Conservation (phyloP, 2,113 vertebrate species). For the Paedocypris sp. region DNA sequence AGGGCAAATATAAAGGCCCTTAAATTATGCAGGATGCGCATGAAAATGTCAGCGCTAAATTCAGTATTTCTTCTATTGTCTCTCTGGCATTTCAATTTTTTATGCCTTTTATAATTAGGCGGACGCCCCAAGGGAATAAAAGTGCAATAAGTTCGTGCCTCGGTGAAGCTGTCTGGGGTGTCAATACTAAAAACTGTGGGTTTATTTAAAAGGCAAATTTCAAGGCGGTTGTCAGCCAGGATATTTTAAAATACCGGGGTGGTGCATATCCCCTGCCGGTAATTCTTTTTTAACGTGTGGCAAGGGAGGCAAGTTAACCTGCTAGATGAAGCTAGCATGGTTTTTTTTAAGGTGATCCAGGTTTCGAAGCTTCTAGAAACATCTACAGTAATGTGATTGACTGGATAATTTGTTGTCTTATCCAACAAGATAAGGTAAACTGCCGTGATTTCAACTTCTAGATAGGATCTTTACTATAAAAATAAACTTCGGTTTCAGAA, state of each 20-base stretch:
- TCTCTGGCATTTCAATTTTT: constrained; percentile 55
- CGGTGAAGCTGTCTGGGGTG: constrained; percentile 29
- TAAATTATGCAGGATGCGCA: constrained; percentile 57
- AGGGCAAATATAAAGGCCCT: constrained; percentile 54
- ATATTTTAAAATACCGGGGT: constrained; percentile 9
- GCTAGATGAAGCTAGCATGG: no score
- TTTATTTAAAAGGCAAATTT: constrained; percentile 55
- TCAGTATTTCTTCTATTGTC: constrained; percentile 53
- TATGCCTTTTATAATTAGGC: constrained; percentile 64
- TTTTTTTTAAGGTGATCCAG: no score
- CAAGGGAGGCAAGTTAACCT: no score
- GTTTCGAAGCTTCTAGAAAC: no score
- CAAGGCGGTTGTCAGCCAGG: background rate
- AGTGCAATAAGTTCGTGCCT: constrained; percentile 26
- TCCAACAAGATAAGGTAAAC: no score
- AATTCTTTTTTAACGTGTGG: background rate
- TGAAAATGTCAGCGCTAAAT: constrained; percentile 62
- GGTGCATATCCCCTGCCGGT: background rate
- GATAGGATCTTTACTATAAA: no score
- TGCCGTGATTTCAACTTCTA: no score
- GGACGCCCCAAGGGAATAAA: constrained; percentile 35
- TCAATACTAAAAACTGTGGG: constrained; percentile 34
- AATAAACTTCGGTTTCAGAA: no score
- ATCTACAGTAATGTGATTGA: no score
- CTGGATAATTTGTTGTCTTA: no score